Evolutionary conservation across 2,888 invertebrate genomes (phyloP), one percentile per base, ranked within the genome.

Genomic region (Acleris emargana): DNA sequence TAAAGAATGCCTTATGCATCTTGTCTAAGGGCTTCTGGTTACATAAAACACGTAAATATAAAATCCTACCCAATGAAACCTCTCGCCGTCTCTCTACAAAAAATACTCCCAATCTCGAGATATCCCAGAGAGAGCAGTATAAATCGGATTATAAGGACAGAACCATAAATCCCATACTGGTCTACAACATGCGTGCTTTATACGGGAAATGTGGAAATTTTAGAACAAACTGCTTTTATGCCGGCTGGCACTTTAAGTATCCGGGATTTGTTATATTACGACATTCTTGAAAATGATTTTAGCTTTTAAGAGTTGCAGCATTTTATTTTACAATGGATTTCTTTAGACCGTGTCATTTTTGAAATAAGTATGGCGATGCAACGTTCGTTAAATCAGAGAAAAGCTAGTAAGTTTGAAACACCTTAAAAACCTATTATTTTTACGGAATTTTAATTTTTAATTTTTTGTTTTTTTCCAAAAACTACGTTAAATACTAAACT

Each of bases 81-180:
- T 53, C 32, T 55, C 55, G 6, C n/a, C 6, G 1, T n/a, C 42
- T 55, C 25, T 57, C 57, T 57, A 0, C 51, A 7, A 55, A n/a
- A 57, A 57, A 52, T 51, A 61, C 64, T 55, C 22, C 43, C 55
- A 61, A 66, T 66, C 55, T 57, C 6, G 51, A 51, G 55, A 66
- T 51, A 66, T 61, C 18, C 66, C 64, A 60, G 50, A 28, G 58
- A 64, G 64, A 54, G 49, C 64, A 59, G 59, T 64, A 61, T 61
- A 66, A 66, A 66, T 61, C 57, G 66, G 61, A 66, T 66, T 66
- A 66, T 66, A 61, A 61, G 60, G 66, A 66, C 60, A 66, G 66
- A 32, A 38, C 57, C 38, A 57, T 66, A 66, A 66, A 66, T 66
- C 66, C 57, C 51, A 66, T 57, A 52, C 50, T 57, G 22, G 60